Evolutionary conservation across 2,113 vertebrate genomes (phyloP).

Genomic region (Zosterops japonicus): DNA sequence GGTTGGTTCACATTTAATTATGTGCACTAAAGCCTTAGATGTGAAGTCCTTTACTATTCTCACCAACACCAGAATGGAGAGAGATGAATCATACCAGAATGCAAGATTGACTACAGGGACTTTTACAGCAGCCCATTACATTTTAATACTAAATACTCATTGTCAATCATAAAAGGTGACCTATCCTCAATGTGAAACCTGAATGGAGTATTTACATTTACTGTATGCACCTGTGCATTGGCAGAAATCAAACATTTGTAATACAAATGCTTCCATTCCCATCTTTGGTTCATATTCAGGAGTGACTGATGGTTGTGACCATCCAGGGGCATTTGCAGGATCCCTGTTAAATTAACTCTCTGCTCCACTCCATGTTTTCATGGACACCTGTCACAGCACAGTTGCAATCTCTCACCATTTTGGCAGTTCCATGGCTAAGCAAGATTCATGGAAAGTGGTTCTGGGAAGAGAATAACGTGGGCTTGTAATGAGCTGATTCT

Average conservation of each 20-base stretch:
- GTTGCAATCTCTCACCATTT: neutral
- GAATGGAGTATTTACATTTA: neutral
- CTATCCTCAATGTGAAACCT: neutral
- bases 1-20: neutral
- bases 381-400: neutral
- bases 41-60: neutral
- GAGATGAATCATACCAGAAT: neutral
- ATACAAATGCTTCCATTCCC: neutral
- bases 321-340: neutral
- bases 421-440: neutral
- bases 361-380: neutral
- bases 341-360: neutral
- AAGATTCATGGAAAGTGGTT: neutral
- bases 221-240: neutral
- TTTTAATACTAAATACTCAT: neutral
- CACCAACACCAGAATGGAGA: neutral
- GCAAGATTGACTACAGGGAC: neutral
- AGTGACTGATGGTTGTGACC: neutral
- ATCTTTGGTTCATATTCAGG: neutral
- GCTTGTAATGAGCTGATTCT: neutral
- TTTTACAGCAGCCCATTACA: neutral
- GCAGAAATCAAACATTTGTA: neutral
- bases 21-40: neutral
- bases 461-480: neutral
- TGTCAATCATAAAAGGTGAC: neutral